Evolutionary conservation across 2,888 invertebrate species (phyloP), one percentile per base, ranked within the genome.

Genomic region (Tricholauxania praeusta): DNA sequence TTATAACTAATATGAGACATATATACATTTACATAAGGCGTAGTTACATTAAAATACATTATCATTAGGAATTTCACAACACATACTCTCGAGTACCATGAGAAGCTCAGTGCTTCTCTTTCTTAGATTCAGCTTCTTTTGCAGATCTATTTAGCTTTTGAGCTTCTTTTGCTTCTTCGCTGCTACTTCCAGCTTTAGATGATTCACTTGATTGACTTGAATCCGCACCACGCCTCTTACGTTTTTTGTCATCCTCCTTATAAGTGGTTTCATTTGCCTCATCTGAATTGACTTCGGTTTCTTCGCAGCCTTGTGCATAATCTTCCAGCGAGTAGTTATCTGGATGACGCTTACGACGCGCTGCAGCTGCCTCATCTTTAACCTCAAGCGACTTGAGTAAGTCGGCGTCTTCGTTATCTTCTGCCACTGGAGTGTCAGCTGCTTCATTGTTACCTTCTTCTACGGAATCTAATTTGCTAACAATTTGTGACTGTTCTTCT

Each of bases 301-400:
- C 82, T 57, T 82, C 84, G 63, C 83, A 84, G 47, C 84, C 84
- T 73, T 81, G 82, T 1, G 78, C 84, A 71, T 83, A 84, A 57
- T 83, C 84, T 63, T 83, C 81, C 22, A 78, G 74, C 1, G 79
- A 78, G 49, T 75, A 71, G 10, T 49, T 65, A 28, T 73, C 71
- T 2, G 19, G n/a, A 14, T 52, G 32, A 32, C 10, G 53, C 39
- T 39, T 39, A 8, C 8, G 39, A 39, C 39, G 39, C 7, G 39
- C 39, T 39, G 39, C 39, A 39, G 39, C 39, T 39, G 39, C 10
- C 39, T 39, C 39, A 39, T 39, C 39, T 39, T 39, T 10, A 4
- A 2, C 10, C 39, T 39, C 39, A 39, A 10, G 39, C 1, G 39
- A 39, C 39, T 39, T 39, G 4, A 28, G 2, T 28, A 28, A 28